phyloP scores from a whole-genome alignment of 2,113 vertebrate species.

The Geothlypis trichas region DNA sequence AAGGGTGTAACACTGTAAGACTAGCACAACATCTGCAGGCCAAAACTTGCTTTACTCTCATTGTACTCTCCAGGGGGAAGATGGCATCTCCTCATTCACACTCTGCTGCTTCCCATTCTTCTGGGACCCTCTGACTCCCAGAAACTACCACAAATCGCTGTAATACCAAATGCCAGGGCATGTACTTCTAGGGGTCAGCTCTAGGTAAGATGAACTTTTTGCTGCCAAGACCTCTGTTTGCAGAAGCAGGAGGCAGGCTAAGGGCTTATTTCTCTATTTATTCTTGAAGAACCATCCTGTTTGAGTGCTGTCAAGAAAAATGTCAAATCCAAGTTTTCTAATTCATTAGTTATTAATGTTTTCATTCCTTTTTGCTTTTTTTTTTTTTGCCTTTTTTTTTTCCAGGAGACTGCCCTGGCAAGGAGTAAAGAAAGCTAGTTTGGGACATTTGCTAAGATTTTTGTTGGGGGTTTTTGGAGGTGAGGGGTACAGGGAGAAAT shows the following conservation, averaged over 20 bases:
- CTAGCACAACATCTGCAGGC: accelerated
- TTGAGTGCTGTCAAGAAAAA: conserved; percentile 34
- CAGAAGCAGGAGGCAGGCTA: not conserved
- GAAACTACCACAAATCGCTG: not conserved
- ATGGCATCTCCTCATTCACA: not conserved
- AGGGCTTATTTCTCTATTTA: conserved; percentile 17
- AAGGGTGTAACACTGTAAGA: not conserved
- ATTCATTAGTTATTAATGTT: conserved; percentile 28
- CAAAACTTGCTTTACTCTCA: not conserved
- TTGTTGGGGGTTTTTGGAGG: not conserved
- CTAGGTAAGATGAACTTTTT: conserved; percentile 17
- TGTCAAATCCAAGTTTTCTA: conserved; percentile 49
- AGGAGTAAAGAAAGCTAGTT: not conserved
- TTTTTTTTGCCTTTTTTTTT: not conserved
- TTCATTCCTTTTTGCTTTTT: not conserved
- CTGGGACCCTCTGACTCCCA: not conserved
- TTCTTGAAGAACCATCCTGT: conserved; percentile 23
- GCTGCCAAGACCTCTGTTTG: not conserved
- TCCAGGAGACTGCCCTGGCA: not conserved
- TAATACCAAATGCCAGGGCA: not conserved
- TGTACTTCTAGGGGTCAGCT: not conserved
- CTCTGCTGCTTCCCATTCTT: not conserved
- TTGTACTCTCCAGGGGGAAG: not conserved
- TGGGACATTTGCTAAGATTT: not conserved
- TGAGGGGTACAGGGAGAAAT: not conserved